A percentile compares a stretch with the other conserved stretches of the same genome.
phyloP scores from a whole-genome alignment of 1,140 invertebrate species.

The Heliothis virescens region DNA sequence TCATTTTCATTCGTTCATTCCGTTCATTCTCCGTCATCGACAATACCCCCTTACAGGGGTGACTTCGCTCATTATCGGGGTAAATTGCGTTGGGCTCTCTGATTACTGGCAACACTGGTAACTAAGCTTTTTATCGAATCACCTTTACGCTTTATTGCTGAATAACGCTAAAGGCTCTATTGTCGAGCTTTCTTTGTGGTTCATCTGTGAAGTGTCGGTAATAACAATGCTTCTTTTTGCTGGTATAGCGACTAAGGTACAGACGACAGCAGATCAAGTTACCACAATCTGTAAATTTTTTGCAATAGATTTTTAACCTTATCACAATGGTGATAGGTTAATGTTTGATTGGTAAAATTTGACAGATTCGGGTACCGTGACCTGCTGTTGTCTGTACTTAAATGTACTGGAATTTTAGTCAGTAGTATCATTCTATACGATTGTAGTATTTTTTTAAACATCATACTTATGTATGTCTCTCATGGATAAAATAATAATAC shows the following conservation, averaged over 20 bases:
- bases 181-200: background rate
- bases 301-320: too few species aligned
- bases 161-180: constrained; percentile 12
- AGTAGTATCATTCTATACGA: too few species aligned
- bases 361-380: too few species aligned
- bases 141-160: constrained; percentile 26
- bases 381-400: too few species aligned
- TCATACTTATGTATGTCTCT: too few species aligned
- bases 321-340: too few species aligned
- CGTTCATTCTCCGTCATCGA: constrained; percentile 15
- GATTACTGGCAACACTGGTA: constrained; percentile 52
- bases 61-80: constrained; percentile 53
- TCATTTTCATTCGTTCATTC: constrained; percentile 46
- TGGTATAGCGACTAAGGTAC: background rate
- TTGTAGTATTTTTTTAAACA: too few species aligned
- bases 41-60: constrained; percentile 46
- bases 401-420: too few species aligned
- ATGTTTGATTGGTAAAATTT: too few species aligned
- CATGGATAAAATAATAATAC: too few species aligned
- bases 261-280: too few species aligned
- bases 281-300: too few species aligned
- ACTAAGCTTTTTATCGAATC: constrained; percentile 52
- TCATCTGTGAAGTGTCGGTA: background rate
- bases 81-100: constrained; percentile 41
- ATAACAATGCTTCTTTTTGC: background rate